Percentiles rank a stretch among this genome's conserved stretches.
phyloP scores from a whole-genome alignment of 1,140 invertebrate species.

The Colletes latitarsis region DNA sequence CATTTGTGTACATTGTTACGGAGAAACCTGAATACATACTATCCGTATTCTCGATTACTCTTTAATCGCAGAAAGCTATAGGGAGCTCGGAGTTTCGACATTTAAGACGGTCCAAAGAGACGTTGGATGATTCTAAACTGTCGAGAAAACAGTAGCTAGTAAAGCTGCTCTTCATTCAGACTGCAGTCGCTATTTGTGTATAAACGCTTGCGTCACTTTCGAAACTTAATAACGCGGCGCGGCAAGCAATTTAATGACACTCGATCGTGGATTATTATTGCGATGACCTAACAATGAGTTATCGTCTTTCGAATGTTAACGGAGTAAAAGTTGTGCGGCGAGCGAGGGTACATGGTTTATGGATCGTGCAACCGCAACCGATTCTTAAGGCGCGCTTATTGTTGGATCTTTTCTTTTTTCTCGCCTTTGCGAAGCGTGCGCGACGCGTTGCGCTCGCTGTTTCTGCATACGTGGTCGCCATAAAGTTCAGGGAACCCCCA shows the following conservation, averaged over 20 bases:
- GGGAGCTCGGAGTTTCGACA: too few relatives aligned
- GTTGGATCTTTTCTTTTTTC: neutral
- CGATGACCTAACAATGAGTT: constrained; percentile 56
- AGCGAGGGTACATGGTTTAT: constrained; percentile 41
- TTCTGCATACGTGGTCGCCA: neutral
- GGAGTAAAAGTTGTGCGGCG: constrained; percentile 21
- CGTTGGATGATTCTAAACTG: neutral
- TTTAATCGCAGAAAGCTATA: too few relatives aligned
- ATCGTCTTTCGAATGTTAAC: constrained; percentile 47
- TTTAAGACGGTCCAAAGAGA: neutral
- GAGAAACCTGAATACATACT: too few relatives aligned
- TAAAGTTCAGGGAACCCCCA: constrained; percentile 23
- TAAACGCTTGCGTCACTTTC: constrained; percentile 34
- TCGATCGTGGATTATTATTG: constrained; percentile 51
- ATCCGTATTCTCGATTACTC: too few relatives aligned
- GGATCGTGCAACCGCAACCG: constrained; percentile 56
- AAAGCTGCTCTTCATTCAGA: neutral
- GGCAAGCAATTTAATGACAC: constrained; percentile 49
- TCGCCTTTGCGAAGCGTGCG: neutral
- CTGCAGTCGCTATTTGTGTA: neutral
- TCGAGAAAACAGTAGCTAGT: neutral
- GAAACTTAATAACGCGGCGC: constrained; percentile 43
- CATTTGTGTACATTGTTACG: too few relatives aligned
- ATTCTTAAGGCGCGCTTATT: constrained; percentile 30
- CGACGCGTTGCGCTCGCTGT: neutral